Percentiles rank a stretch among this genome's conserved stretches.
Evolutionary conservation across 2,113 vertebrate genomes (phyloP).

Genomic region (Malaclemys terrapin): DNA sequence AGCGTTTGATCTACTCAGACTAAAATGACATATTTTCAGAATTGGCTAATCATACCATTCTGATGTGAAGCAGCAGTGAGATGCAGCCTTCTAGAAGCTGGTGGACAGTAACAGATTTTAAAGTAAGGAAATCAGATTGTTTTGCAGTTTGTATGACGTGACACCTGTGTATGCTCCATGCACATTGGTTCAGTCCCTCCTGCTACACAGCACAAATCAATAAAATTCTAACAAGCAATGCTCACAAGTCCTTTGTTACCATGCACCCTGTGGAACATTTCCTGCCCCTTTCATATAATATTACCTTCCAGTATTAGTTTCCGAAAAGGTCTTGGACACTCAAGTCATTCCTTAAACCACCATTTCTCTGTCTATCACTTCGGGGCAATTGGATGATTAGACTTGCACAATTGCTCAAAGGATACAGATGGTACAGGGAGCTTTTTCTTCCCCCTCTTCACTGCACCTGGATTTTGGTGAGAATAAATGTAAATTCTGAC

Average conservation of each 20-base stretch:
- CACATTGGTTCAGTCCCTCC: slow-evolving; percentile 51
- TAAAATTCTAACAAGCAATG: slow-evolving; percentile 57
- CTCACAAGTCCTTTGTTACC: slow-evolving; percentile 61
- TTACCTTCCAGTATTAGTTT: slow-evolving; percentile 46
- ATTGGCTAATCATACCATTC: slow-evolving; percentile 41
- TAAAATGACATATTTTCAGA: slow-evolving; percentile 15
- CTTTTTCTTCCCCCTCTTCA: neutral
- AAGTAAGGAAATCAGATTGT: slow-evolving; percentile 39
- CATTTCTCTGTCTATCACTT: slow-evolving; percentile 6
- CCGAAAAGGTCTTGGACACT: neutral
- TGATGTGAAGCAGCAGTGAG: slow-evolving; percentile 26
- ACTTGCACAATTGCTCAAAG: neutral
- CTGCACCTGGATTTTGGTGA: neutral
- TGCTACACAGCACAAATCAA: slow-evolving; percentile 63
- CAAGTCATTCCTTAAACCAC: slow-evolving; percentile 51
- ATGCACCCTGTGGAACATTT: slow-evolving; percentile 63
- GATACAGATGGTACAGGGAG: neutral
- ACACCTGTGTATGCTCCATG: slow-evolving; percentile 42
- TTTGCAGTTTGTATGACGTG: slow-evolving; percentile 53
- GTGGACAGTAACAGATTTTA: slow-evolving; percentile 67
- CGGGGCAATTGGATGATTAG: neutral
- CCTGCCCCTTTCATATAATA: slow-evolving; percentile 54
- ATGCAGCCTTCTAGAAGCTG: slow-evolving; percentile 54
- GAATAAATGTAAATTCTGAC: neutral
- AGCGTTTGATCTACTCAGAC: slow-evolving; percentile 58